Evolutionary conservation across 2,888 invertebrate genomes (phyloP).

Genomic region (Apodemia zela): DNA sequence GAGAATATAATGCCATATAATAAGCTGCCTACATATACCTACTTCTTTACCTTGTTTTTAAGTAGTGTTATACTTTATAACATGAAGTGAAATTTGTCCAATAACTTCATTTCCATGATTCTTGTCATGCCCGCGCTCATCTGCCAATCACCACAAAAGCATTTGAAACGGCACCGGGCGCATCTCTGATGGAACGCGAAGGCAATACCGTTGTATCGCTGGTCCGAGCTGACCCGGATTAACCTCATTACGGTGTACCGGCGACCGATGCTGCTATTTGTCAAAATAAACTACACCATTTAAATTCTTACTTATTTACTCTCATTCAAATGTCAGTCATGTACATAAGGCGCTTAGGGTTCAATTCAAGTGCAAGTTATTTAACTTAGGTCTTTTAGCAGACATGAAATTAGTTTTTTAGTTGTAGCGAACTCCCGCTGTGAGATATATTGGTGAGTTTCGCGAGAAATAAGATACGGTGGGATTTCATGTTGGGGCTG

Average conservation of each 20-base stretch:
- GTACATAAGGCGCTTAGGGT: not conserved
- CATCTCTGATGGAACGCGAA: too few species aligned
- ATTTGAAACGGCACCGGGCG: too few species aligned
- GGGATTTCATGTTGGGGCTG: constrained; percentile 1
- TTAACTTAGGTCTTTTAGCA: not conserved
- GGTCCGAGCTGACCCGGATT: constrained; percentile 30
- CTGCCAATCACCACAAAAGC: too few species aligned
- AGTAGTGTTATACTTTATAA: too few species aligned
- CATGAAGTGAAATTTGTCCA: too few species aligned
- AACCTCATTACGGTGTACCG: constrained; percentile 34
- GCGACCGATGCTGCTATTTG: constrained; percentile 37
- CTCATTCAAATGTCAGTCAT: not conserved
- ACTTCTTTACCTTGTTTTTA: too few species aligned
- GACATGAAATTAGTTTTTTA: constrained; percentile 29
- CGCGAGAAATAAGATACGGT: constrained; percentile 14
- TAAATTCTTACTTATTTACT: not conserved
- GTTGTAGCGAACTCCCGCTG: constrained; percentile 37
- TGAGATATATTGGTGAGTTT: constrained; percentile 37
- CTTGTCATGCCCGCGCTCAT: too few species aligned
- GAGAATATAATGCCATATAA: too few species aligned
- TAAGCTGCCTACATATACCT: too few species aligned
- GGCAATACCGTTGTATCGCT: constrained; percentile 5
- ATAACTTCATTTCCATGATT: too few species aligned
- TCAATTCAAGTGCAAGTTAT: not conserved
- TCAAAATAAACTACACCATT: constrained; percentile 39